Evolutionary conservation across 2,888 invertebrate genomes (phyloP), one percentile per base, ranked within the genome.

Genomic region (Nomada flava): DNA sequence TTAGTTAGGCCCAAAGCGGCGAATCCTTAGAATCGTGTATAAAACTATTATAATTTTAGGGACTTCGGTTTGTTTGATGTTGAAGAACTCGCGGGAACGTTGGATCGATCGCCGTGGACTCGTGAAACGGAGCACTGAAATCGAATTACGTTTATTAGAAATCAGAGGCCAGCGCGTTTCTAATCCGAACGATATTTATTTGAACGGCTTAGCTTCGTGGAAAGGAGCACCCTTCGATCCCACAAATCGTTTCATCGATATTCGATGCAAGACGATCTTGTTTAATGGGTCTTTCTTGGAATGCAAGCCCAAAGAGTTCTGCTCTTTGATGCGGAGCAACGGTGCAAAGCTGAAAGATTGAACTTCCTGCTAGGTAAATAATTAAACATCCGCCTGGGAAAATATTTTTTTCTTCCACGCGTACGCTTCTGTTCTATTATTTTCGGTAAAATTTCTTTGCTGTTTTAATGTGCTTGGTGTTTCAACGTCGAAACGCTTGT

Each of bases 11-110:
- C 64, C 73, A 63, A 53, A 63, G 26, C 53, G 74, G 29, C 75
- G 75, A 76, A 67, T 63, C 84, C 36, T 64, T 78, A 80, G 83
- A 7, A 78, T 65, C 73, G 69, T 83, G 83, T 83, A 80, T 83
- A 79, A 82, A 84, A 80, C 36, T 83, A 71, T 67, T 71, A 79
- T 79, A 87, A 85, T 82, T 85, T 86, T 83, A 86, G 83, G 72
- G 53, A 62, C 82, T 90, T 90, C 67, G 77, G 85, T 90, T 90
- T 85, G 86, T 90, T 91, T 90, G 85, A 86, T 86, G 88, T 90
- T 86, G 82, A 36, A 88, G 83, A 76, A 84, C 82, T 84, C 83
- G 84, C 78, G 85, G 83, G 75, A 79, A 81, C 84, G 82, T 84
- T 79, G 82, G 74, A 71, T 86, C 82, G 82, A 77, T 86, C 82